These are phyloP conservation scores for Halictus quadricinctus DNA, from an alignment of 2,888 invertebrate species.

Conservation along the genomic window DNA sequence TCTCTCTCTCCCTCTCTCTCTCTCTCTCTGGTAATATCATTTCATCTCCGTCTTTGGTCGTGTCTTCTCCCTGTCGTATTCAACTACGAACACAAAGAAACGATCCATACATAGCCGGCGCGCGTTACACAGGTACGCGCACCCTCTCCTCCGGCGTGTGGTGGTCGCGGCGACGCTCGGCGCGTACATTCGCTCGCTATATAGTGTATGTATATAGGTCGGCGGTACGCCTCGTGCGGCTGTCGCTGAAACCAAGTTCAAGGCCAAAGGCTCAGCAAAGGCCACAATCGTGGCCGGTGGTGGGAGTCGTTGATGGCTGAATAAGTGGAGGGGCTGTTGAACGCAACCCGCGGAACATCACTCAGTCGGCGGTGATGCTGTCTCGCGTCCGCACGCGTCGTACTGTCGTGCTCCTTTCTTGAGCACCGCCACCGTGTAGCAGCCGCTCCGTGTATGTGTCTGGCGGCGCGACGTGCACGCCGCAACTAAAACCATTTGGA, in stretches of 20 bases:
- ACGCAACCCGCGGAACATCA: slow-evolving; percentile 84
- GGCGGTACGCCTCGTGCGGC: slow-evolving; percentile 81
- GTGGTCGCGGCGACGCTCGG: slow-evolving; percentile 65
- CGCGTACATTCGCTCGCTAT: slow-evolving; percentile 64
- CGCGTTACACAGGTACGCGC: slow-evolving; percentile 22
- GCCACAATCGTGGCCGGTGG: slow-evolving; percentile 82
- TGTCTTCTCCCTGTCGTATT: slow-evolving; percentile 22
- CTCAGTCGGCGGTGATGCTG: slow-evolving; percentile 82
- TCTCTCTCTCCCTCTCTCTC: slow-evolving; percentile 23
- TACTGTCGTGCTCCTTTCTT: slow-evolving; percentile 72
- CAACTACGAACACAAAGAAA: slow-evolving; percentile 14
- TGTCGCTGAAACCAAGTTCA: slow-evolving; percentile 83
- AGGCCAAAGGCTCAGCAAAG: slow-evolving; percentile 82
- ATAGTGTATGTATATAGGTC: slow-evolving; percentile 80
- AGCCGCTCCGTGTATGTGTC: slow-evolving; percentile 18
- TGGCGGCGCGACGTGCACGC: slow-evolving; percentile 30
- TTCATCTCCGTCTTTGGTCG: slow-evolving; percentile 13
- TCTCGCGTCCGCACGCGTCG: slow-evolving; percentile 80
- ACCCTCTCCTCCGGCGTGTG: slow-evolving; percentile 48
- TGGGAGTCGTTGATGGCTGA: slow-evolving; percentile 80
- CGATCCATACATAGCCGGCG: slow-evolving; percentile 3
- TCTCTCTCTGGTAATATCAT: background rate
- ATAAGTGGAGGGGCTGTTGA: slow-evolving; percentile 84
- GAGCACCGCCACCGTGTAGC: slow-evolving; percentile 17
- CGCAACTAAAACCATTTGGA: background rate